phyloP scores from a whole-genome alignment of 2,888 invertebrate species.

The Crocallis elinguaria region DNA sequence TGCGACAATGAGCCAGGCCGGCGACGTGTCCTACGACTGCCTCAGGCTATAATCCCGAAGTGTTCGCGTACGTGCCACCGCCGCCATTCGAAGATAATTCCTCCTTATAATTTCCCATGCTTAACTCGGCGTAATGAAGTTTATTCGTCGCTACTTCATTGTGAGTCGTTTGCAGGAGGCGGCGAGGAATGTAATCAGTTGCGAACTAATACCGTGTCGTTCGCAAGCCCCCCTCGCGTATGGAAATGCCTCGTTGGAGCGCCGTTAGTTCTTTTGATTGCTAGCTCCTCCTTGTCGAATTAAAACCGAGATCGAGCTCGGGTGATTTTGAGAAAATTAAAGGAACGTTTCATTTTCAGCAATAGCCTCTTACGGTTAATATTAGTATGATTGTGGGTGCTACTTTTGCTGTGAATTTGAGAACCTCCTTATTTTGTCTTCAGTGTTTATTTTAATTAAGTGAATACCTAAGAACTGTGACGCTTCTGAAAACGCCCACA shows the following conservation, averaged over 20 bases:
- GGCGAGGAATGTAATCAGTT: conserved; percentile 82
- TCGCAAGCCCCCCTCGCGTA: conserved; percentile 76
- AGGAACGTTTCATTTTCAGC: conserved; percentile 75
- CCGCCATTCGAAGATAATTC: conserved; percentile 79
- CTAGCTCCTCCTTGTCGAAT: conserved; percentile 78
- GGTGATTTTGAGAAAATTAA: conserved; percentile 79
- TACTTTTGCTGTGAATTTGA: conserved; percentile 55
- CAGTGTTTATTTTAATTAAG: conserved; percentile 69
- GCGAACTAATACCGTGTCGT: conserved; percentile 81
- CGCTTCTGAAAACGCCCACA: conserved; percentile 12
- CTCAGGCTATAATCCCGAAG: conserved; percentile 69
- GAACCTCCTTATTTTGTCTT: conserved; percentile 62
- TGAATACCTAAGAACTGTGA: conserved; percentile 39
- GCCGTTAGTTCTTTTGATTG: conserved; percentile 83
- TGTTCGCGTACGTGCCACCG: conserved; percentile 70
- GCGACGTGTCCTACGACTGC: conserved; percentile 65
- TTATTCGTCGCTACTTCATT: conserved; percentile 83
- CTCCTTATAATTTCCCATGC: conserved; percentile 82
- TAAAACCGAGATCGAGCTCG: conserved; percentile 76
- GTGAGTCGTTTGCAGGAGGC: conserved; percentile 75
- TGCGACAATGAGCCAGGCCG: conserved; percentile 53
- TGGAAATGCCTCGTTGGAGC: conserved; percentile 80
- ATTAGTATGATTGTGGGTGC: conserved; percentile 75
- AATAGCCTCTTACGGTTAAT: conserved; percentile 71
- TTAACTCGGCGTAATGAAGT: conserved; percentile 82